phyloP scores from a whole-genome alignment of 2,797 vertebrate species.

The Amblyraja radiata region DNA sequence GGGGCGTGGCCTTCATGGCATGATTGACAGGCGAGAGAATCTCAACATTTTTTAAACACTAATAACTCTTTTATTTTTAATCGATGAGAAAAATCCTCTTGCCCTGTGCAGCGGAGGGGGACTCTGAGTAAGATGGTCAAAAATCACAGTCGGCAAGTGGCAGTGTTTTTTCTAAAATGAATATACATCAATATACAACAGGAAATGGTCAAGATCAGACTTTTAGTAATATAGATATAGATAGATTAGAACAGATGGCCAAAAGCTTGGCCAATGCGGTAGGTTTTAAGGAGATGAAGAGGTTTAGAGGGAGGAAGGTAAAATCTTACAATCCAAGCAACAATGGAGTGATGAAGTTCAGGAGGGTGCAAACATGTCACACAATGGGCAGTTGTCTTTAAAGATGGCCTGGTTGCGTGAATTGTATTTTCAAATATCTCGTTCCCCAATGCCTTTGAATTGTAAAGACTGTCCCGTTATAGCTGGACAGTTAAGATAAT shows the following conservation, averaged over 20 bases:
- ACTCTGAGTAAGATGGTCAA: no score
- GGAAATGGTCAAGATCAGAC: no score
- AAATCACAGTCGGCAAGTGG: no score
- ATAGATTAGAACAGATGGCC: background rate
- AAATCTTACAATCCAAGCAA: background rate
- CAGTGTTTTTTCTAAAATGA: no score
- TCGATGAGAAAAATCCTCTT: no score
- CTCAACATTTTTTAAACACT: no score
- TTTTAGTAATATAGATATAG: no score
- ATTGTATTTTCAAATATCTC: background rate
- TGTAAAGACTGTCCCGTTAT: background rate
- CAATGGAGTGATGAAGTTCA: background rate
- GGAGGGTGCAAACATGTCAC: background rate
- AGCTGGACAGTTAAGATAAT: background rate
- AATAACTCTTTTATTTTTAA: no score
- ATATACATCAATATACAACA: no score
- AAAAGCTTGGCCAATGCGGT: background rate
- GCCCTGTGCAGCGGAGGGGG: no score
- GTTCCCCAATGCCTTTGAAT: background rate
- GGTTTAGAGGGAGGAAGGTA: background rate
- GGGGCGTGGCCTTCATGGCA: no score
- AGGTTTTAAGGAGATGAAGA: background rate
- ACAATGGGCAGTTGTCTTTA: background rate
- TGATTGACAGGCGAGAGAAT: no score
- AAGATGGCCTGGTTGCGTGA: background rate